Conservation (phyloP, 2,888 invertebrate genomes). For the Sphaerophoria taeniata region DNA sequence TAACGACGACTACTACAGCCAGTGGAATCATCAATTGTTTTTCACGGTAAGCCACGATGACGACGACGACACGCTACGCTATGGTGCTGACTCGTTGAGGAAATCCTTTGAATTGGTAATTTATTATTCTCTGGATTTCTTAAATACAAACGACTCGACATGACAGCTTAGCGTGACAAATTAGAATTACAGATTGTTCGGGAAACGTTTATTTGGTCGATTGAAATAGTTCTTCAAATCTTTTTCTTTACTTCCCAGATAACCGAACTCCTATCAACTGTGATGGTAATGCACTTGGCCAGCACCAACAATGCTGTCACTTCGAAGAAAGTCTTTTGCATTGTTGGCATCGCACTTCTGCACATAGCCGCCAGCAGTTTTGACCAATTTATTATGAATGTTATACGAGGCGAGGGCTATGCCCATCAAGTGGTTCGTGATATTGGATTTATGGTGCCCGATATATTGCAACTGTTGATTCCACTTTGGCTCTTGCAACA, state of each 20-base stretch:
- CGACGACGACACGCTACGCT: too few species aligned
- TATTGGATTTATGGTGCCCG: slow-evolving; percentile 87
- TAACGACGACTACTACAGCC: slow-evolving; percentile 88
- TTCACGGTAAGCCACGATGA: slow-evolving; percentile 83
- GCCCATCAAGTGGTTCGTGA: slow-evolving; percentile 88
- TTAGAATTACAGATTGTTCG: neutral
- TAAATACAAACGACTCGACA: neutral
- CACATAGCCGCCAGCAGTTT: slow-evolving; percentile 86
- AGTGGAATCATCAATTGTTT: slow-evolving; percentile 88
- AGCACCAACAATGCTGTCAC: slow-evolving; percentile 84
- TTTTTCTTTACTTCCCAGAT: slow-evolving; percentile 80
- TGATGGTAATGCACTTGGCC: slow-evolving; percentile 85
- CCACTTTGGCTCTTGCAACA: slow-evolving; percentile 84
- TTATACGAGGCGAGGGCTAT: slow-evolving; percentile 86
- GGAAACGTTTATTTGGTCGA: slow-evolving; percentile 46
- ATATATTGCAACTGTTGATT: slow-evolving; percentile 86
- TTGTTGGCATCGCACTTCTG: slow-evolving; percentile 85
- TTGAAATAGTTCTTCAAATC: neutral
- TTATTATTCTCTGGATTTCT: neutral
- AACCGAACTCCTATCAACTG: slow-evolving; percentile 86
- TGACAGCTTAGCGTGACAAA: slow-evolving; percentile 21
- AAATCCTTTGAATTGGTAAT: slow-evolving; percentile 12
- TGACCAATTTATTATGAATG: slow-evolving; percentile 87
- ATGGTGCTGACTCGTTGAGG: neutral
- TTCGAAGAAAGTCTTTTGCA: slow-evolving; percentile 84